Base-by-base conservation (phyloP, 2,888 invertebrate species). In the Nebria salina region DNA sequence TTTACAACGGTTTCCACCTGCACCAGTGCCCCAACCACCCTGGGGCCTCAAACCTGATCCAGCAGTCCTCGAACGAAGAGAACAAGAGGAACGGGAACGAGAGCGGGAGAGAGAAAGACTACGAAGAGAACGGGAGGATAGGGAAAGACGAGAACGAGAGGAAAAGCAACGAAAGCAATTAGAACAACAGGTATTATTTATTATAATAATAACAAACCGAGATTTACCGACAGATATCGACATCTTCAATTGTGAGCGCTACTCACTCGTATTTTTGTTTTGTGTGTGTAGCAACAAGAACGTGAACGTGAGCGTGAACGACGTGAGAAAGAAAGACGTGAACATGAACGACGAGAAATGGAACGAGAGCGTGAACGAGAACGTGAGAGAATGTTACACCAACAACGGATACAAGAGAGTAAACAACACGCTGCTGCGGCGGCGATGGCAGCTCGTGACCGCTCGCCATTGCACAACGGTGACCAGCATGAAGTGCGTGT, bases 401-500 rank as follows among this genome's bases (percentile, higher is more conserved):
- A 91, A 75, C 91, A 90, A 83, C 88, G 91, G 75, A 86, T 92
- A 78, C 91, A 89, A 79, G 89, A 88, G 83, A 90, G 89, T 84
- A 88, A 90, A 65, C 91, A 91, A 86, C 87, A 90, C 83, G 86
- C 87, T 8, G 85, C 80, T 88, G 86, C 84, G 88, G 83, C 86
- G 86, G 85, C 89, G 84, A 85, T 89, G 82, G 66, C 82, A 13
- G 76, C 82, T 83, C 87, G 94, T 4, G 94, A 94, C 83, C 91
- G 96, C 76, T 96, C 96, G 6, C 96, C 96, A 4, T 89, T 95
- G 77, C 91, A 96, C 42, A 95, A 94, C 87, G 95, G 95, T 7
- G 89, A 90, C 79, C 84, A 84, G 1, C 72, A 82, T 68, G 91
- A 92, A 54, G 87, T 93, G 83, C 91, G 93, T 84, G 90, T 93